These are phyloP conservation scores for Rallus limicola DNA, from an alignment of 2,113 vertebrate species.

Conservation along the genomic window DNA sequence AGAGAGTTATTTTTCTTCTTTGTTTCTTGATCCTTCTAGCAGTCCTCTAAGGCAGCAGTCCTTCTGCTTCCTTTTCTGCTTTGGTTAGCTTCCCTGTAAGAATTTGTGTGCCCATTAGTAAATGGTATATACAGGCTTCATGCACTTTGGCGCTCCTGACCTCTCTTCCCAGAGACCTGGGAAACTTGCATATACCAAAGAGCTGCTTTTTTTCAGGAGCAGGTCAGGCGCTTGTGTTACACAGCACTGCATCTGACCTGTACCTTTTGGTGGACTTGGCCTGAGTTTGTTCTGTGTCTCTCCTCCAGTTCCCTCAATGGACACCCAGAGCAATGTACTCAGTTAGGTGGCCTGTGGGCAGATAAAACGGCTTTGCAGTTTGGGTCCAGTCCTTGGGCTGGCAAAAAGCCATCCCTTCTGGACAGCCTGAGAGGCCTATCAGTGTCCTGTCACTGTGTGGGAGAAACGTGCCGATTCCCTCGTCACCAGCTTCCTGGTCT, in stretches of 20 bases:
- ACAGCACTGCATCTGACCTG: background rate
- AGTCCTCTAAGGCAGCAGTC: background rate
- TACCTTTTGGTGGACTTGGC: background rate
- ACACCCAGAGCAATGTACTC: accelerated
- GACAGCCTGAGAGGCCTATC: background rate
- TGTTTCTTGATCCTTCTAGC: background rate
- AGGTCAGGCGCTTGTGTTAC: background rate
- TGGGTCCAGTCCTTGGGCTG: background rate
- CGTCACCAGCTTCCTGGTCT: background rate
- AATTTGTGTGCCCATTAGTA: background rate
- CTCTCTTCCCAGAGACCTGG: background rate
- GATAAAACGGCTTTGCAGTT: background rate
- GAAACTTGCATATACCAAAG: background rate
- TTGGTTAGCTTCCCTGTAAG: background rate
- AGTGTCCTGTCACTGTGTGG: background rate
- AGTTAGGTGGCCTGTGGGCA: background rate
- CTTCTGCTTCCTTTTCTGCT: background rate
- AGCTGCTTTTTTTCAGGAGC: background rate
- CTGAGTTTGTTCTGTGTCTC: background rate
- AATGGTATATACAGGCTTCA: background rate
- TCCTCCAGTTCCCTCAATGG: background rate
- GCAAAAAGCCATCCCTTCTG: background rate
- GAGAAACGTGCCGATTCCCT: background rate
- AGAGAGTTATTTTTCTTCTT: constrained; percentile 19
- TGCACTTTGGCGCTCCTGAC: background rate